Percentiles rank a stretch among this genome's conserved stretches.
Evolutionary conservation across 2,888 invertebrate species (phyloP).

Genomic region (Scrobipalpa atriplicella): DNA sequence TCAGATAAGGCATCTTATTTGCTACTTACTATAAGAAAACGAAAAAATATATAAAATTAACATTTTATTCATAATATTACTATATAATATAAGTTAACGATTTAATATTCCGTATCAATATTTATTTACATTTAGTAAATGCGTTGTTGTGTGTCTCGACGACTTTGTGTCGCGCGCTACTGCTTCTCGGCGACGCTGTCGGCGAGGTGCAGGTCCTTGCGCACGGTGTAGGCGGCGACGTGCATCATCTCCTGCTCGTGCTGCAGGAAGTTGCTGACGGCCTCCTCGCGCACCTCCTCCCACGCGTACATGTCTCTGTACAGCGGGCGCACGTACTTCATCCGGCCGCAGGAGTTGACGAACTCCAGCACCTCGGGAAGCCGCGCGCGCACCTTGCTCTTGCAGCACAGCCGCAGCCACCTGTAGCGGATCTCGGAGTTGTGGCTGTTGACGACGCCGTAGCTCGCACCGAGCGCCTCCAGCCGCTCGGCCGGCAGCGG

Average conservation of each 20-base stretch:
- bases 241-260: slow-evolving; percentile 92
- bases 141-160: neutral
- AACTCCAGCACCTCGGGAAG: slow-evolving; percentile 89
- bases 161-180: neutral
- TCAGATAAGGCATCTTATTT: too few species aligned
- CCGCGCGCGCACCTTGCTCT: slow-evolving; percentile 86
- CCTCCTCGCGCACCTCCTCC: slow-evolving; percentile 86
- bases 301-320: slow-evolving; percentile 93
- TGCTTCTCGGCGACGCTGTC: slow-evolving; percentile 8
- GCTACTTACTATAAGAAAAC: neutral
- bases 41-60: slow-evolving; percentile 19
- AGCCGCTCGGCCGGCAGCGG: slow-evolving; percentile 81
- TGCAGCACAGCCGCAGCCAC: slow-evolving; percentile 91
- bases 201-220: slow-evolving; percentile 87
- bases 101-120: neutral
- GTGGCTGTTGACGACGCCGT: slow-evolving; percentile 84
- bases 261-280: slow-evolving; percentile 88
- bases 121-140: slow-evolving; percentile 15
- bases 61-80: slow-evolving; percentile 14
- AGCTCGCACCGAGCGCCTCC: slow-evolving; percentile 84
- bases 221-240: slow-evolving; percentile 87
- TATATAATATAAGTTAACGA: slow-evolving; percentile 15
- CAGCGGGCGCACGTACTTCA: slow-evolving; percentile 95
- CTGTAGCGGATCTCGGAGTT: slow-evolving; percentile 89
- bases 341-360: slow-evolving; percentile 92